phyloP scores from a whole-genome alignment of 2,113 vertebrate genomes.

The Petrocephalus zakoni region DNA sequence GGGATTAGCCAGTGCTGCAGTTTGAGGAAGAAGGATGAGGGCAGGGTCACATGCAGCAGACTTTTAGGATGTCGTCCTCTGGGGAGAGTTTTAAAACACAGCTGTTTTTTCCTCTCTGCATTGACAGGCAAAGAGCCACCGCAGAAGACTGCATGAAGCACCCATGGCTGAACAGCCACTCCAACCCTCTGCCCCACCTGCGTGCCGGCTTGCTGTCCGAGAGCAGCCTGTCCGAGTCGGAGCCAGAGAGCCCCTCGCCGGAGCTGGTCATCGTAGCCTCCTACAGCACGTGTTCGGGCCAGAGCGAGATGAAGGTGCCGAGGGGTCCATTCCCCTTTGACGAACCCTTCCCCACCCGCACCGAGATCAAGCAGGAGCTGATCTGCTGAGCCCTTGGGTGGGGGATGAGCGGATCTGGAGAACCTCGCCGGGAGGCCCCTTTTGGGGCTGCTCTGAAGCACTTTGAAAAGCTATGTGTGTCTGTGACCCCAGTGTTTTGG shows the following conservation, averaged over 20 bases:
- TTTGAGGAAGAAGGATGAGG: not conserved
- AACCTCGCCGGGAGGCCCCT: not conserved
- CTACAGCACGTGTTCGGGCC: constrained; percentile 51
- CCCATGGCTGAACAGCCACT: constrained; percentile 58
- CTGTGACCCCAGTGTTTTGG: not conserved
- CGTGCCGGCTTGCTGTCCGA: constrained; percentile 40
- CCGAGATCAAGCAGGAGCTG: constrained; percentile 66
- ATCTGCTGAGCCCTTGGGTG: constrained; percentile 54
- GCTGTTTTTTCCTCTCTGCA: not conserved
- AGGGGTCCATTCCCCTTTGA: constrained; percentile 59
- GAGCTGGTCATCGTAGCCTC: constrained; percentile 56
- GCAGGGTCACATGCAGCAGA: not conserved
- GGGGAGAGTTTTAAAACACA: not conserved
- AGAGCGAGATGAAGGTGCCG: constrained; percentile 49
- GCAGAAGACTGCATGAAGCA: constrained; percentile 67
- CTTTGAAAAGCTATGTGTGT: not conserved
- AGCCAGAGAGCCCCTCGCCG: constrained; percentile 55
- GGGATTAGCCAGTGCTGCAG: not conserved
- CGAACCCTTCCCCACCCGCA: constrained; percentile 52
- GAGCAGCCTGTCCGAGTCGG: constrained; percentile 58
- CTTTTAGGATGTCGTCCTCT: not conserved
- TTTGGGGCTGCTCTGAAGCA: not conserved
- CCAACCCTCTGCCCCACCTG: constrained; percentile 33
- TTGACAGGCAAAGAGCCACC: constrained; percentile 64
- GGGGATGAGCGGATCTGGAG: not conserved